These are phyloP conservation scores for Platysternon megacephalum DNA, from an alignment of 2,113 vertebrate species.

Conservation along the genomic window DNA sequence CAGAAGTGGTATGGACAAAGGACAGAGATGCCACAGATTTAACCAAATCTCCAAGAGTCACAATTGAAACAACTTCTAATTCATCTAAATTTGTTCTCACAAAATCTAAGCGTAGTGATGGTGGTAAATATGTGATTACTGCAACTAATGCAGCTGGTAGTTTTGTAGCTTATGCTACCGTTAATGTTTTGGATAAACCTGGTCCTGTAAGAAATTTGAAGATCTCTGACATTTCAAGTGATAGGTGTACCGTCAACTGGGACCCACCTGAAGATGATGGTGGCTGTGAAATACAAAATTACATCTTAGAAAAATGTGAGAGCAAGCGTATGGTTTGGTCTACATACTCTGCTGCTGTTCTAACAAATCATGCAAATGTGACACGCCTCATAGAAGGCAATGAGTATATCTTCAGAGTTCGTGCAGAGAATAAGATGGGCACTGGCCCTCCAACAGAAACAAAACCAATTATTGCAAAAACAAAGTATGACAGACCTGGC, in stretches of 20 bases:
- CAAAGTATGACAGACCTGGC: slow-evolving; percentile 90
- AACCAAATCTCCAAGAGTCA: slow-evolving; percentile 87
- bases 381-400: slow-evolving; percentile 96
- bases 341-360: slow-evolving; percentile 88
- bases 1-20: slow-evolving; percentile 93
- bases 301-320: slow-evolving; percentile 98
- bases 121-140: slow-evolving; percentile 91
- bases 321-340: slow-evolving; percentile 97
- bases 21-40: slow-evolving; percentile 90
- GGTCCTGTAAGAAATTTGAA: slow-evolving; percentile 91
- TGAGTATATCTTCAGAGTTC: slow-evolving; percentile 96
- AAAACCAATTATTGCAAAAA: slow-evolving; percentile 91
- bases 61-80: slow-evolving; percentile 87
- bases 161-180: slow-evolving; percentile 87
- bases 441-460: slow-evolving; percentile 94
- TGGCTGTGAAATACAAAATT: slow-evolving; percentile 98
- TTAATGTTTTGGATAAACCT: slow-evolving; percentile 95
- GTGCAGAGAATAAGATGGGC: slow-evolving; percentile 99
- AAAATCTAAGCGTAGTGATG: slow-evolving; percentile 88
- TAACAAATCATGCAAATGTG: slow-evolving; percentile 88
- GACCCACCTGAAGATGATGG: slow-evolving; percentile 95
- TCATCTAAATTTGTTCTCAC: slow-evolving; percentile 89
- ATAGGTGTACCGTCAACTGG: slow-evolving; percentile 93
- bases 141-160: slow-evolving; percentile 92
- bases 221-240: slow-evolving; percentile 89